Base-by-base conservation (phyloP, 2,888 invertebrate species). In the Salpingus planirostris region DNA sequence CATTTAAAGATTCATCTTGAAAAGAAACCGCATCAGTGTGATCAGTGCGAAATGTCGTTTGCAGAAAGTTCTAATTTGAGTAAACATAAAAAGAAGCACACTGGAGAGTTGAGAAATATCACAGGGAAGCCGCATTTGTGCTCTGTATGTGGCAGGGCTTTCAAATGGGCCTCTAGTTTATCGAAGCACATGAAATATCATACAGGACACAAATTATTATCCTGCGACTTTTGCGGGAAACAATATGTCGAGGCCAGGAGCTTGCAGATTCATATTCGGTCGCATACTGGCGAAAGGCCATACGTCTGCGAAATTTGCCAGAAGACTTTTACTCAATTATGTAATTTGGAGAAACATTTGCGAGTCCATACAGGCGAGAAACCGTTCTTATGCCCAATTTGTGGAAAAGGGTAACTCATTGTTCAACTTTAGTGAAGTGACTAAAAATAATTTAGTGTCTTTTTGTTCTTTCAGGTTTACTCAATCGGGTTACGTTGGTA, bases 121-220 rank as follows among this genome's bases (percentile, higher is more conserved):
- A 56, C 60, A 31, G 66, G 66, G 15, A 50, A 66, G 61, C 38
- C 66, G 56, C 57, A 55, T 46, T 49, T 68, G 27, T 68, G 67
- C 47, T 64, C 65, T 0, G 64, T 65, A 3, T 68, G 68, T 46
- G 68, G 69, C 5, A 52, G 66, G 40, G 60, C 63, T 2, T 69
- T 69, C 38, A 69, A 69, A 50, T 69, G 68, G 67, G 63, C 67
- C 2, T 68, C 67, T 1, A 68, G 68, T 41, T 53, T 69, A 18
- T 66, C 67, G 1, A 69, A 69, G 46, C 69, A 69, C 40, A 68
- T 66, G 65, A 69, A 69, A 41, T 66, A 68, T 44, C 69, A 69
- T 43, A 69, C 69, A 2, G 67, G 68, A 2, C 66, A 66, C 43
- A 68, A 68, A 44, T 49, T 69, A 24, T 49, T 68, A 13, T 55